phyloP scores from a whole-genome alignment of 2,113 vertebrate species.

The Amblyopsis rosae region DNA sequence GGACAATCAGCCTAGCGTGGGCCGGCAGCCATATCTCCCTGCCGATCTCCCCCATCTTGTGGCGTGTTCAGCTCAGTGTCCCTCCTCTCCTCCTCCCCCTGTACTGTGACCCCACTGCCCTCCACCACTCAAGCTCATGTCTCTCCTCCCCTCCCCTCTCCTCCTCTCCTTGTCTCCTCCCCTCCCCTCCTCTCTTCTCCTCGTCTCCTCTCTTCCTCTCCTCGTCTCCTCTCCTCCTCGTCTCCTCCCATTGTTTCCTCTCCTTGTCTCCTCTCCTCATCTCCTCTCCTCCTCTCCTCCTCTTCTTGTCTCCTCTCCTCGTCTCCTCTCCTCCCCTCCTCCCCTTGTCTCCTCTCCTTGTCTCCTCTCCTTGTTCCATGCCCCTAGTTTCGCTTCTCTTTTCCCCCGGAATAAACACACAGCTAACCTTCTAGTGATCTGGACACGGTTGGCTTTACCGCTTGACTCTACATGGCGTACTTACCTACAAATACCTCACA shows the following conservation, averaged over 20 bases:
- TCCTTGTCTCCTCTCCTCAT: neutral
- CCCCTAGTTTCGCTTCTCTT: neutral
- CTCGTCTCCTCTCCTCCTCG: too few relatives aligned
- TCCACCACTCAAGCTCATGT: neutral
- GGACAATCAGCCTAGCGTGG: slow-evolving; percentile 52
- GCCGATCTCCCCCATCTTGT: slow-evolving; percentile 53
- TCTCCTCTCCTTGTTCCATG: neutral
- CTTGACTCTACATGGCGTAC: too few relatives aligned
- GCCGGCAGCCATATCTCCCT: slow-evolving; percentile 71
- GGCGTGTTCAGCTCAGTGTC: slow-evolving; percentile 19
- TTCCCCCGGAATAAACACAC: too few relatives aligned
- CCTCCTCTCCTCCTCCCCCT: slow-evolving; percentile 29
- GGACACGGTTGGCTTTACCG: too few relatives aligned
- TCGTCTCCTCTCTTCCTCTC: slow-evolving; percentile 26
- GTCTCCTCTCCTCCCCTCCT: neutral
- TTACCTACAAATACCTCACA: too few relatives aligned
- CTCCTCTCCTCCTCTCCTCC: neutral
- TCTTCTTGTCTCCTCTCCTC: neutral
- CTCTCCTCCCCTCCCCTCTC: neutral
- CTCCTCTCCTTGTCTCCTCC: neutral
- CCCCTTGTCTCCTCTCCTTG: neutral
- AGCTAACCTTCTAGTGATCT: too few relatives aligned
- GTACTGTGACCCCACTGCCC: neutral
- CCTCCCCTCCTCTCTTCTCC: slow-evolving; percentile 14
- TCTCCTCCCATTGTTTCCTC: slow-evolving; percentile 2